Evolutionary conservation across 1,140 invertebrate species (phyloP), one percentile per base, ranked within the genome.

Genomic region (Saccostrea echinata): DNA sequence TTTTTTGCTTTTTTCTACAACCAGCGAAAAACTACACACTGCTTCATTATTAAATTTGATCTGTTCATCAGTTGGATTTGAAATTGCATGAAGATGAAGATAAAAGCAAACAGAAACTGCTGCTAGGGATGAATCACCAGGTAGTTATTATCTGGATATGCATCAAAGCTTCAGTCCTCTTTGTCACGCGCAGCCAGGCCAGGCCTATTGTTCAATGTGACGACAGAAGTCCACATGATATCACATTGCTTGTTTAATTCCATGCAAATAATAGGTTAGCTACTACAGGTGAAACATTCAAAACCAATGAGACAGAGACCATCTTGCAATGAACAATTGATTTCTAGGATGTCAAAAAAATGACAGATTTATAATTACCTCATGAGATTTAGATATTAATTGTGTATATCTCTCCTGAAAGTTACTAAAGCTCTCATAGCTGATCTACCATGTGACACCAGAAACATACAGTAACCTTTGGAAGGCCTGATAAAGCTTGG

Each of bases 141-240:
- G 68, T 76, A 76, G 68, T 3, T 33, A 76, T 76, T 76, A 76
- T 76, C 68, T 76, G 68, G 68, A 27, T 76, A 76, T 76, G 68
- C 68, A 30, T 76, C 27, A 76, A 76, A 76, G 68, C 68, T 16
- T 30, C 24, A 30, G 68, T 76, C 68, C 68, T 27, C 68, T 76
- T 76, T 76, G 68, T 76, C 68, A 76, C 68, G 68, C 68, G 68
- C 11, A 30, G 27, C 27, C 68, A 76, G 68, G 68, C 68, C 68
- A 76, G 30, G 68, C 24, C 24, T 76, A 76, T 76, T 76, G 68
- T 76, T 30, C 24, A 30, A 30, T 30, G 30, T 76, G 68, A 76
- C 27, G 27, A 9, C 27, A 76, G 27, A 24, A 27, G 68, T 30
- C 68, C 27, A 13, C 27, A 76, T 16, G 13, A 2, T 30, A 71